phyloP scores from a whole-genome alignment of 2,797 vertebrate genomes.

The Aulostomus chinensis region DNA sequence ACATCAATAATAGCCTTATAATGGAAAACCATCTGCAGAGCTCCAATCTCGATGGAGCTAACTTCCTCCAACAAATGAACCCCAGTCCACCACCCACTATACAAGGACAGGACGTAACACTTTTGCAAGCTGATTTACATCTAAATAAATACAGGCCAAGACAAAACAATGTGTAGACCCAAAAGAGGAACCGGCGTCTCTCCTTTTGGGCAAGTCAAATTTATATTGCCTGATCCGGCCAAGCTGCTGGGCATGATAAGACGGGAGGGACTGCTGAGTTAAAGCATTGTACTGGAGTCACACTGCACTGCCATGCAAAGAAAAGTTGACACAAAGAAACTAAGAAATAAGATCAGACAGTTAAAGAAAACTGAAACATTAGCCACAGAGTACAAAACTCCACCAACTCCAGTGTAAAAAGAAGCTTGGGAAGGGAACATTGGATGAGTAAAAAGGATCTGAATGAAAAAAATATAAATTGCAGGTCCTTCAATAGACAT shows the following conservation, averaged over 20 bases:
- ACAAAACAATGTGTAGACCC: slow-evolving; percentile 89
- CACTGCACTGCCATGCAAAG: slow-evolving; percentile 27
- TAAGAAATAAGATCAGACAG: slow-evolving; percentile 18
- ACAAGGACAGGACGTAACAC: slow-evolving; percentile 92
- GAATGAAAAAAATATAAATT: too few relatives aligned
- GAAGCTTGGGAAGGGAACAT: too few relatives aligned
- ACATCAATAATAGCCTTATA: slow-evolving; percentile 66
- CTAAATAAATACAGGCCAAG: slow-evolving; percentile 90
- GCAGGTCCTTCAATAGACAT: too few relatives aligned
- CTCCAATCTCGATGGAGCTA: slow-evolving; percentile 79
- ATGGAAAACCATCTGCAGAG: slow-evolving; percentile 78
- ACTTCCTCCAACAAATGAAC: slow-evolving; percentile 84
- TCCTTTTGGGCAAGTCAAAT: slow-evolving; percentile 76
- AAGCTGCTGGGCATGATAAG: slow-evolving; percentile 90
- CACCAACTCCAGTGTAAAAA: too few relatives aligned
- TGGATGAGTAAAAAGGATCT: too few relatives aligned
- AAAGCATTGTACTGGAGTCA: slow-evolving; percentile 56
- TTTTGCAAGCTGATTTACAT: slow-evolving; percentile 91
- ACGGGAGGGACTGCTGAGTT: slow-evolving; percentile 59
- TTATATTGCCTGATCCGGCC: slow-evolving; percentile 82
- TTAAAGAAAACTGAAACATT: slow-evolving; percentile 1
- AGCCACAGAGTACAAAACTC: too few relatives aligned
- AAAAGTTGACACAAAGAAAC: slow-evolving; percentile 34
- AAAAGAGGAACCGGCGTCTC: slow-evolving; percentile 85
- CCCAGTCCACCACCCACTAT: slow-evolving; percentile 72